phyloP scores from a whole-genome alignment of 1,140 invertebrate species.

The Lutraria rhynchaena region DNA sequence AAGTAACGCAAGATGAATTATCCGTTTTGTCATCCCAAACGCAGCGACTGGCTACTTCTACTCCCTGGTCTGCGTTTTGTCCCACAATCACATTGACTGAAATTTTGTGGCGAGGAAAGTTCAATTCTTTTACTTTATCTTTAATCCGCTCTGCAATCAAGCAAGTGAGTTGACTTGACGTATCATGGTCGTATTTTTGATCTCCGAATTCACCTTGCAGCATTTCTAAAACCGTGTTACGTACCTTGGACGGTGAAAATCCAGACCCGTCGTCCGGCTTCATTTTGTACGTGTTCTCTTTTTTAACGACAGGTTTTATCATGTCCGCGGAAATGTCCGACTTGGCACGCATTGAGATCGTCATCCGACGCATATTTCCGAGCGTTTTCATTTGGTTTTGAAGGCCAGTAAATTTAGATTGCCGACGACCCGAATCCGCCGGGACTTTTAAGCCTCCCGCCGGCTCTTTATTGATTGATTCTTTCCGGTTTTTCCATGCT shows the following conservation, averaged over 20 bases:
- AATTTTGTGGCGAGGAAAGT: conserved; percentile 65
- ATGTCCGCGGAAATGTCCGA: conserved; percentile 47
- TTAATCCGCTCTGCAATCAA: conserved; percentile 61
- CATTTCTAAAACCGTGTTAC: conserved; percentile 26
- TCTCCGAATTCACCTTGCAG: conserved; percentile 38
- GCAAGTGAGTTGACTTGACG: conserved; percentile 16
- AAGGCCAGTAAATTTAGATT: conserved; percentile 15
- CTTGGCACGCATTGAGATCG: conserved; percentile 30
- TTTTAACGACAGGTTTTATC: conserved; percentile 19
- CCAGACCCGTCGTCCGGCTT: conserved; percentile 45
- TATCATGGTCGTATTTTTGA: conserved; percentile 33
- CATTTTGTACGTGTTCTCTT: conserved; percentile 67
- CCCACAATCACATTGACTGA: conserved; percentile 68
- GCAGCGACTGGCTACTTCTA: conserved; percentile 68
- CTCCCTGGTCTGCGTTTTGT: conserved; percentile 64
- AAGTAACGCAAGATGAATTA: conserved; percentile 64
- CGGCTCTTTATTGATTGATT: conserved; percentile 2
- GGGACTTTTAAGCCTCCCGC: conserved; percentile 6
- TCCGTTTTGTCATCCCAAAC: conserved; percentile 69
- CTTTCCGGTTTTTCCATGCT: conserved; percentile 10
- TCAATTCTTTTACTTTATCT: conserved; percentile 62
- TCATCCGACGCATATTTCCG: neutral
- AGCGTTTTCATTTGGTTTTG: no score
- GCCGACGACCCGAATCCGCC: neutral
- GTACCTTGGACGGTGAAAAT: conserved; percentile 44